Base-by-base conservation (phyloP, 2,888 invertebrate species). In the Scaptodrosophila latifasciaeformis region DNA sequence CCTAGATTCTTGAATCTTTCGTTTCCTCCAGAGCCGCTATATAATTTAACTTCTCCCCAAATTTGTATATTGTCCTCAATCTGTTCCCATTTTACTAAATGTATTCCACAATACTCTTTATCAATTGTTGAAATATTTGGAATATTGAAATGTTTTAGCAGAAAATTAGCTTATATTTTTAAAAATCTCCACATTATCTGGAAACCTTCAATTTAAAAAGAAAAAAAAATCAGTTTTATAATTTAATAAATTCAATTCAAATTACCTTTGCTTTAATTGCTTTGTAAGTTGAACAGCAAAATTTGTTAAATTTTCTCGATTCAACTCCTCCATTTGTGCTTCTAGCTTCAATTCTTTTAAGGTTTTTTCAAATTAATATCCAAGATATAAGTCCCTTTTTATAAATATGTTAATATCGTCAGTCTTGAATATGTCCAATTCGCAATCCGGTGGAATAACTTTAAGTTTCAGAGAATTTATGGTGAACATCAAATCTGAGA, bases 231-330 rank as follows among this genome's bases (percentile, higher is more conserved):
- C 29, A 13, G 35, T 27, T 29, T 18, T 7, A 52, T 13, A 31
- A 12, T 40, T 18, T 10, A 12, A 24, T 27, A 53, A 18, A 24
- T 27, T 39, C n/a, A n/a, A n/a, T n/a, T n/a, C n/a, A n/a, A 39
- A 3, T 39, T 46, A 39, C 45, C 51, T 45, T 15, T 39, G 21
- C 31, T 52, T 52, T 12, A 40, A 31, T 46, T 52, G 56, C 18
- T 46, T 47, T 27, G 47, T 56, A 12, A 58, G 43, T 43, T 56
- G 42, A 15, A 29, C 42, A 18, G 37, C 24, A 56, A 51, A 52
- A 30, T 13, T 39, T 15, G 51, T n/a, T 18, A 44, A 51, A 13
- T 15, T 10, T 10, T 37, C 39, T 13, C 30, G 45, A 51, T 45
- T 45, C 21, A 21, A 30, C 9, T 30, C 18, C 24, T 40, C 17